Percentiles rank a stretch among this genome's conserved stretches.
Evolutionary conservation across 2,113 vertebrate genomes (phyloP).

Genomic region (Gasterosteus aculeatus): DNA sequence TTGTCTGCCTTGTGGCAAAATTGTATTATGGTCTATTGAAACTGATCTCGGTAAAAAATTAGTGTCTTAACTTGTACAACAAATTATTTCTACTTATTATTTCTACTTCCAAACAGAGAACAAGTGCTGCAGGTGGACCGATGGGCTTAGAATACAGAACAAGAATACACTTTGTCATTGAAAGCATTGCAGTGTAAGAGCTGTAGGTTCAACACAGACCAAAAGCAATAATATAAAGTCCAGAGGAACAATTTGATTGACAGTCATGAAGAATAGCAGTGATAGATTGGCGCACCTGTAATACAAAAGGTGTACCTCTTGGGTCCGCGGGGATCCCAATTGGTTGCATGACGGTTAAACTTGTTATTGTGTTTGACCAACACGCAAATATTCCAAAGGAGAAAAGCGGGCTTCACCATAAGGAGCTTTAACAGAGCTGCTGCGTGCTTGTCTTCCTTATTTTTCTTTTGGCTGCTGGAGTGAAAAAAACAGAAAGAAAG

Average conservation of each 20-base stretch:
- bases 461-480: conserved; percentile 5
- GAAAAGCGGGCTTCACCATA: not conserved
- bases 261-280: not conserved
- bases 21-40: not conserved
- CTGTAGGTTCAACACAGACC: not conserved
- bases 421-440: not conserved
- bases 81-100: not conserved
- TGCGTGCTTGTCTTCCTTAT: not conserved
- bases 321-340: not conserved
- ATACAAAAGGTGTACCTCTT: too few species aligned
- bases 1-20: conserved; percentile 1
- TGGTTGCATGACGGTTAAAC: not conserved
- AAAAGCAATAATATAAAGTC: too few species aligned
- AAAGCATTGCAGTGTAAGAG: not conserved
- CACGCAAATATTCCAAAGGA: not conserved
- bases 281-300: not conserved
- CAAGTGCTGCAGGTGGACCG: not conserved
- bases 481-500: not conserved
- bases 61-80: not conserved
- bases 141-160: conserved; percentile 1
- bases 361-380: not conserved
- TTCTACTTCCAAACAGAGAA: not conserved
- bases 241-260: too few species aligned
- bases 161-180: not conserved
- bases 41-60: conserved; percentile 8